Evolutionary conservation across 2,797 vertebrate genomes (phyloP), one percentile per base, ranked within the genome.

Genomic region (Oryzias sinensis): DNA sequence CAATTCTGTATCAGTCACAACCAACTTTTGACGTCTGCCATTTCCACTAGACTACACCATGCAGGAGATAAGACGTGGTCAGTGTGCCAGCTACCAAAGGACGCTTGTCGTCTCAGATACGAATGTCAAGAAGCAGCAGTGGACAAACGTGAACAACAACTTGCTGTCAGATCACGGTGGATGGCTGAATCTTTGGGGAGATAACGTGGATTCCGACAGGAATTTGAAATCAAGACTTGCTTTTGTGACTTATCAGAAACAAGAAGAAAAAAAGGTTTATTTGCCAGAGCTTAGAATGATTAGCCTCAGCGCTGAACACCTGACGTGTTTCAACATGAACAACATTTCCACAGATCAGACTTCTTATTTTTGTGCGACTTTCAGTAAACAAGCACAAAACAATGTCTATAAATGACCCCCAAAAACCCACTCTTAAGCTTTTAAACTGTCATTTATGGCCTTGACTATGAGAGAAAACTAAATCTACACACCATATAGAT

Each of bases 121-220:
- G 17, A 49, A 49, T 20, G 59, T 48, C 17, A 63, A 53, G 16
- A 52, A 65, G 9, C 33, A 56, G 37, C 15, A 48, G 7, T 22
- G 15, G 59, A 47, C 1, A 1, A 64, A 66, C 46, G 62, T 57
- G 55, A 24, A 59, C n/a, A 59, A 46, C 41, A 52, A 40, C 46
- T 47, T 47, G 41, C 24, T 55, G 8, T 58, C 50, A 29, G 42
- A 59, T 55, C 67, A 42, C 53, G 15, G 43, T 27, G 54, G 47
- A 52, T 55, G 43, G 27, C 33, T 61, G 42, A 15, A 27, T 29
- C 16, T 68, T 40, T 0, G 37, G 61, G 67, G 49, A 62, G 14
- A 61, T 68, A 62, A 65, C 72, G 33, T 11, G 14, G 48, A 75
- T 75, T 75, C 62, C 66, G 56, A 14, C 33, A 55, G 57, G 61